Conservation (phyloP, 1,140 invertebrate genomes). For the Dufourea novaeangliae region DNA sequence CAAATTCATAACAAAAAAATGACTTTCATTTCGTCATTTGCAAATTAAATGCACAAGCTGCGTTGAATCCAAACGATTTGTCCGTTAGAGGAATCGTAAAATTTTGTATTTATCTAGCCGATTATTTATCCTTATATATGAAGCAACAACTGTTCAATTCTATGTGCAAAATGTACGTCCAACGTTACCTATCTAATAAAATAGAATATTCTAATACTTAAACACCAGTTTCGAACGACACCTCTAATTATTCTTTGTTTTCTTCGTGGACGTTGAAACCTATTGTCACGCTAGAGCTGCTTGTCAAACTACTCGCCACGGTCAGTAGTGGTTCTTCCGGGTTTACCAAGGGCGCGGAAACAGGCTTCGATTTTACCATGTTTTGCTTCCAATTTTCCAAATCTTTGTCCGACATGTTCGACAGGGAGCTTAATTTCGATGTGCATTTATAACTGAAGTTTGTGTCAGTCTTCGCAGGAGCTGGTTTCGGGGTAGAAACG, state of each 20-base stretch:
- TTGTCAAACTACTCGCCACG: constrained; percentile 76
- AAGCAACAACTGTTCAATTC: constrained; percentile 7
- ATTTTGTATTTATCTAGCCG: neutral
- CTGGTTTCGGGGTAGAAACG: constrained; percentile 72
- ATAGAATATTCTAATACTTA: neutral
- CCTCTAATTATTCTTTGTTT: constrained; percentile 58
- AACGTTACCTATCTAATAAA: neutral
- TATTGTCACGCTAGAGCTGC: constrained; percentile 72
- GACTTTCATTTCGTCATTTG: neutral
- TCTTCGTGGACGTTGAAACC: constrained; percentile 74
- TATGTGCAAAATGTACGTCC: neutral
- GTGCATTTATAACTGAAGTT: constrained; percentile 57
- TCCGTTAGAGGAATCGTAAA: neutral
- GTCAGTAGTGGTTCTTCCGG: constrained; percentile 74
- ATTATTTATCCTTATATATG: neutral
- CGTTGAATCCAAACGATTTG: neutral
- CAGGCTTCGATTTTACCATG: constrained; percentile 42
- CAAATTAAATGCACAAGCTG: neutral
- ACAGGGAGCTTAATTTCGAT: constrained; percentile 75
- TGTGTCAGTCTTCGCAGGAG: constrained; percentile 56
- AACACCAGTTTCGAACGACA: neutral
- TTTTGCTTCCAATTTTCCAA: constrained; percentile 75
- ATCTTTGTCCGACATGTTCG: constrained; percentile 78
- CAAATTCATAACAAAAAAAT: neutral
- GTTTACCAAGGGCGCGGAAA: constrained; percentile 33